phyloP scores from a whole-genome alignment of 2,888 invertebrate species.

The Pachydiplax longipennis region DNA sequence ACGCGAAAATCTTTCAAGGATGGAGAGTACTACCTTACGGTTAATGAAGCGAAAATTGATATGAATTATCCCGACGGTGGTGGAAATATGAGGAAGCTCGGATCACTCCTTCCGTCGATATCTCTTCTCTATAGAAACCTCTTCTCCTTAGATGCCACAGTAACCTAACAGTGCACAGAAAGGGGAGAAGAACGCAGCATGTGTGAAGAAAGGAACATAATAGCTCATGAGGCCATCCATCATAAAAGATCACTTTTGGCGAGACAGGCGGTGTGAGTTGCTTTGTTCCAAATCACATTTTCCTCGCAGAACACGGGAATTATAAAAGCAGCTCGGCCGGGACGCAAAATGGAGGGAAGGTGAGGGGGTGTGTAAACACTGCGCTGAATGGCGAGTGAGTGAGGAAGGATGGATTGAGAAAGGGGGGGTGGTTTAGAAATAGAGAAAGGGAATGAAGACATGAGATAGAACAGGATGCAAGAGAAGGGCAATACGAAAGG shows the following conservation, averaged over 20 bases:
- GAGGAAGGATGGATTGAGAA: background rate
- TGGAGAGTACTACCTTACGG: too few relatives aligned
- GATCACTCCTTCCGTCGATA: background rate
- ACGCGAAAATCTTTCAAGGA: too few relatives aligned
- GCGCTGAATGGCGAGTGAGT: background rate
- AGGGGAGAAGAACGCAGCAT: background rate
- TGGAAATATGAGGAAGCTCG: background rate
- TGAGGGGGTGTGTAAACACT: background rate
- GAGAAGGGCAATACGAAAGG: too few relatives aligned
- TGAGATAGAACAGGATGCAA: background rate
- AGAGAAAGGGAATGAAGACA: background rate
- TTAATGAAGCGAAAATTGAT: too few relatives aligned
- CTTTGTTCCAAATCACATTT: slow-evolving; percentile 1
- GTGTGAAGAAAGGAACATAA: background rate
- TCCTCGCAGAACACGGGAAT: background rate
- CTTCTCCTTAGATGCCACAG: background rate
- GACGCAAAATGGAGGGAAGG: background rate
- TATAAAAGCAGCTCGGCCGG: background rate
- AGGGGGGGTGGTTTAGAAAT: background rate
- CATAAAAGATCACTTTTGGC: background rate
- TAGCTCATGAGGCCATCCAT: background rate
- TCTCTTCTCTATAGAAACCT: background rate
- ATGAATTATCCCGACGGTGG: too few relatives aligned
- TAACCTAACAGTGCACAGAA: background rate
- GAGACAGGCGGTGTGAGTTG: background rate